Evolutionary conservation across 2,888 invertebrate genomes (phyloP).

Genomic region (Drosophila aldrichi): DNA sequence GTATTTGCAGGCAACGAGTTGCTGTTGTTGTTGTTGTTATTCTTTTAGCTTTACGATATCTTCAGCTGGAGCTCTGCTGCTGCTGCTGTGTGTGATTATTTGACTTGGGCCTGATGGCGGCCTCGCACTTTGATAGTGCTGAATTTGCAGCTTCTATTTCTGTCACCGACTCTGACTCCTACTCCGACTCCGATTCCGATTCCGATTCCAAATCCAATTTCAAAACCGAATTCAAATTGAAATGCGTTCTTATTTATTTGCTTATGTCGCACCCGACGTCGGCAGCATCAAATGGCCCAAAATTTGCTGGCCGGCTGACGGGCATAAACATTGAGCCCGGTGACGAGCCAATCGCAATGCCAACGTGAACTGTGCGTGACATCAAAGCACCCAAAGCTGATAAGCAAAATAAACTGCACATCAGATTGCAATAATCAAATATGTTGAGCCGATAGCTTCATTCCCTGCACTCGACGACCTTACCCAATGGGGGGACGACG

Average conservation of each 20-base stretch:
- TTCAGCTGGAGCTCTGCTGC: slow-evolving; percentile 23
- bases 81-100: slow-evolving; percentile 61
- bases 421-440: slow-evolving; percentile 55
- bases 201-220: slow-evolving; percentile 14
- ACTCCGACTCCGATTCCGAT: slow-evolving; percentile 9
- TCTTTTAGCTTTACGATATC: slow-evolving; percentile 35
- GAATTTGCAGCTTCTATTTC: slow-evolving; percentile 53
- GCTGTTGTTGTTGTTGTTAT: neutral
- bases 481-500: slow-evolving; percentile 13
- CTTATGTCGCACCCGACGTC: slow-evolving; percentile 70
- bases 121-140: slow-evolving; percentile 72
- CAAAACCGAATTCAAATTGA: neutral
- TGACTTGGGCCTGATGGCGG: slow-evolving; percentile 57
- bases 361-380: slow-evolving; percentile 48
- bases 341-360: slow-evolving; percentile 46
- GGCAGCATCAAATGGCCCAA: slow-evolving; percentile 74
- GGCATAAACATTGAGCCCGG: slow-evolving; percentile 53
- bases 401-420: slow-evolving; percentile 65
- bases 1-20: slow-evolving; percentile 45
- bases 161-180: slow-evolving; percentile 13
- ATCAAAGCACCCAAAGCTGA: slow-evolving; percentile 64
- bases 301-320: slow-evolving; percentile 46
- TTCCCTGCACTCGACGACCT: slow-evolving; percentile 20
- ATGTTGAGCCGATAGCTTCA: slow-evolving; percentile 43
- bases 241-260: slow-evolving; percentile 64